Base-by-base conservation (phyloP, 2,888 invertebrate species). In the Frankliniella fusca region DNA sequence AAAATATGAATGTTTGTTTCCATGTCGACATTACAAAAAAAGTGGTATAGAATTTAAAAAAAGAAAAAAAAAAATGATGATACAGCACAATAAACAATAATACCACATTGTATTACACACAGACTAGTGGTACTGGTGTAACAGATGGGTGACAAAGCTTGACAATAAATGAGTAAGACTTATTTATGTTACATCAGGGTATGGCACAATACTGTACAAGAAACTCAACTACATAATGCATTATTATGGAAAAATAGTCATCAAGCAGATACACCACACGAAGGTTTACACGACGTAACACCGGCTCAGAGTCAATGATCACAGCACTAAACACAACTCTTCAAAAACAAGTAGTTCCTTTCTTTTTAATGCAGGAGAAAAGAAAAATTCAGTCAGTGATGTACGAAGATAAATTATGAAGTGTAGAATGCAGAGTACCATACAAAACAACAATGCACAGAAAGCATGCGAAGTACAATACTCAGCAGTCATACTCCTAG, bases 121-220 rank as follows among this genome's bases (percentile, higher is more conserved):
- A 76, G 70, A n/a, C 12, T 27, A 54, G 15, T 54, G 38, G 38
- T 38, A 38, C 23, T 76, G 23, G 27, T 76, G 70, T 76, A 76
- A 76, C 8, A 27, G 23, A 76, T 76, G 27, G 70, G 70, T 76
- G 70, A 76, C 12, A 76, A 76, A 76, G 70, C 70, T 76, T 76
- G 70, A 76, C 27, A 27, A 76, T 54, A 76, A 76, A 76, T 76
- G 70, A 76, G 70, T 76, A 76, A 12, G 27, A 76, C 70, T 76
- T 76, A 76, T 76, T 76, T 76, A 76, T 76, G 70, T 76, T 76
- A 76, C 70, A 76, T 23, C 70, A 76, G 70, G 70, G 70, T 76
- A 76, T 76, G 70, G 70, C 70, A 76, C 70, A 76, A 76, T 76
- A 76, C 70, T 76, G 70, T 76, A 76, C 70, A 76, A 27, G 70